Percentiles rank a stretch among this genome's conserved stretches.
These are phyloP conservation scores for Lymantria monacha DNA, from an alignment of 2,888 invertebrate genomes.

Conservation along the genomic window DNA sequence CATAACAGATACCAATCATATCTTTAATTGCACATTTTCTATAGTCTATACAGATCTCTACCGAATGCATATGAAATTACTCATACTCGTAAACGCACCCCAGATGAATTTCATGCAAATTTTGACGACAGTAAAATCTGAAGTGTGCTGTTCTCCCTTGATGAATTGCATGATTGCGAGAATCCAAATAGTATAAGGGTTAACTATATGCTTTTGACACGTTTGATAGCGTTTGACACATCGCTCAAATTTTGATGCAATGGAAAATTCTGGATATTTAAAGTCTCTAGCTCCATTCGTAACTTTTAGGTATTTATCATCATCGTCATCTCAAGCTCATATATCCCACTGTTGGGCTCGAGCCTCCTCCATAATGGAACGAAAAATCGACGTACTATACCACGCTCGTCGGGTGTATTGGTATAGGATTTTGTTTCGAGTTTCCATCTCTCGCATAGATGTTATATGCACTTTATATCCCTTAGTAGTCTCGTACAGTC, in stretches of 20 bases:
- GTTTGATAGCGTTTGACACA: background rate
- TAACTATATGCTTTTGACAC: constrained; percentile 11
- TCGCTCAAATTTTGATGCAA: background rate
- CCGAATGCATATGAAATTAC: constrained; percentile 39
- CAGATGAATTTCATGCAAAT: constrained; percentile 57
- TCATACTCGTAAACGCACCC: constrained; percentile 41
- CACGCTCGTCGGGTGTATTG: no score
- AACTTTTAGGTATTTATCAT: no score
- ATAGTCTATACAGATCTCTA: constrained; percentile 5
- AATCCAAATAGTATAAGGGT: constrained; percentile 13
- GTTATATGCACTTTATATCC: no score
- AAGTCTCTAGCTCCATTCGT: no score
- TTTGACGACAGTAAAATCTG: constrained; percentile 40
- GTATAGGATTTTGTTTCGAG: no score
- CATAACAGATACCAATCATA: constrained; percentile 18
- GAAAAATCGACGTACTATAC: no score
- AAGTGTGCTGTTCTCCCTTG: constrained; percentile 36
- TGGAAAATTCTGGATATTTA: no score
- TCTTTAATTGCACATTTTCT: constrained; percentile 20
- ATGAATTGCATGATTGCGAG: constrained; percentile 31
- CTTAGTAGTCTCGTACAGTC: no score
- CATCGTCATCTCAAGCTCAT: no score
- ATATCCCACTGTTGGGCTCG: no score
- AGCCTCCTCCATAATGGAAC: no score
- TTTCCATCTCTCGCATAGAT: no score